A percentile compares a stretch with the other conserved stretches of the same genome.
Conservation (phyloP, 2,797 vertebrate genomes). For the Rhabdophis nuchalis region DNA sequence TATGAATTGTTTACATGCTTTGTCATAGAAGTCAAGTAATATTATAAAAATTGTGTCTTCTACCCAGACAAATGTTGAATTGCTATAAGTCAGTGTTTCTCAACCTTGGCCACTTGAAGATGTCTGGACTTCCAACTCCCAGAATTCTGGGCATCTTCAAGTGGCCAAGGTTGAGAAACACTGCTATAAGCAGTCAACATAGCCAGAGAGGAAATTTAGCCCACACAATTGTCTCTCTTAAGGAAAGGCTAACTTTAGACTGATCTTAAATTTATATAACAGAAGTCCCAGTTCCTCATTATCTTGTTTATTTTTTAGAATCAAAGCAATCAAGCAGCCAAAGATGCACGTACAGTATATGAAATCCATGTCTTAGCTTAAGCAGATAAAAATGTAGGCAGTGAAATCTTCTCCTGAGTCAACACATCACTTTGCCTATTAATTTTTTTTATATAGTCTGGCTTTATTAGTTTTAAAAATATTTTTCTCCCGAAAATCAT, state of each 20-base stretch:
- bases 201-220: neutral
- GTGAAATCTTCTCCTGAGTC: neutral
- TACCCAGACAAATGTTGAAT: neutral
- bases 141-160: too few species aligned
- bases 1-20: neutral
- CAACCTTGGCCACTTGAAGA: too few species aligned
- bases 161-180: too few species aligned
- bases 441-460: neutral
- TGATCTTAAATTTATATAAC: neutral
- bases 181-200: neutral
- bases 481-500: neutral
- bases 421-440: neutral
- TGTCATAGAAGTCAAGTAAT: neutral
- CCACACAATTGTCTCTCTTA: neutral
- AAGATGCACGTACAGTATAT: neutral
- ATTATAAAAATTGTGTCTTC: neutral
- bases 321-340: neutral
- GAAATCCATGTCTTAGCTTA: neutral
- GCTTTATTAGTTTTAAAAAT: neutral
- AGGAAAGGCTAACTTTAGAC: neutral
- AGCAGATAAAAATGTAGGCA: neutral
- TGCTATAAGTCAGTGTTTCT: neutral
- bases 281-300: neutral
- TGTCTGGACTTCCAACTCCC: too few species aligned
- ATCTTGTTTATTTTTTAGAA: neutral